phyloP scores from a whole-genome alignment of 1,140 invertebrate species.

The Philopotamus ludificatus region DNA sequence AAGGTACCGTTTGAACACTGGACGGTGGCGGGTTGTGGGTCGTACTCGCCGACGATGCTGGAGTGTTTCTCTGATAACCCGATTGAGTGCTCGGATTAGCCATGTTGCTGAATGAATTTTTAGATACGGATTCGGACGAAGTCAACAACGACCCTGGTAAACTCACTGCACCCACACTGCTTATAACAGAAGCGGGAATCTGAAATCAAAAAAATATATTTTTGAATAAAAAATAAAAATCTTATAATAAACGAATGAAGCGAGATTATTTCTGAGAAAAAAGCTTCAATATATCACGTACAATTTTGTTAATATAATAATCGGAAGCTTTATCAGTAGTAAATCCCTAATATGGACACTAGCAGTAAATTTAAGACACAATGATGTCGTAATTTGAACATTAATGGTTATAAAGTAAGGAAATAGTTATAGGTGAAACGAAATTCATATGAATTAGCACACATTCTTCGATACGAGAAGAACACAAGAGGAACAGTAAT shows the following conservation, averaged over 20 bases:
- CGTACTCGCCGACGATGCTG: slow-evolving; percentile 44
- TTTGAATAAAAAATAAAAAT: neutral
- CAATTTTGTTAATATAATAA: too few species aligned
- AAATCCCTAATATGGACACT: too few species aligned
- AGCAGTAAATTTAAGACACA: too few species aligned
- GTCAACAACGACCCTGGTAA: slow-evolving; percentile 45
- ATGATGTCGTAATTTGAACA: too few species aligned
- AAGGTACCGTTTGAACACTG: slow-evolving; percentile 45
- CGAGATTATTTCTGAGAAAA: neutral
- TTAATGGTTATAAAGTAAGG: too few species aligned
- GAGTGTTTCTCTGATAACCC: slow-evolving; percentile 26
- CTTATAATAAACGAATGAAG: neutral
- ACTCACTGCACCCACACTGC: slow-evolving; percentile 56
- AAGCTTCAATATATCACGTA: slow-evolving; percentile 1
- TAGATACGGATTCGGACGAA: slow-evolving; percentile 44
- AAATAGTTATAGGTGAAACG: too few species aligned
- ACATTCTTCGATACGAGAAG: too few species aligned
- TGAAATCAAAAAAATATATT: slow-evolving; percentile 42
- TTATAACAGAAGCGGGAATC: slow-evolving; percentile 57
- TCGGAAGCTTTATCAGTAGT: too few species aligned
- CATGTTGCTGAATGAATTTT: slow-evolving; percentile 50
- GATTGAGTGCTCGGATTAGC: slow-evolving; percentile 52
- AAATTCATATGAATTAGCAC: too few species aligned
- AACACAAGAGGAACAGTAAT: too few species aligned
- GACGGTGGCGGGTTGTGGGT: slow-evolving; percentile 43